A percentile compares a stretch with the other conserved stretches of the same genome.
Evolutionary conservation across 2,888 invertebrate species (phyloP).

Genomic region (Unio pictorum): DNA sequence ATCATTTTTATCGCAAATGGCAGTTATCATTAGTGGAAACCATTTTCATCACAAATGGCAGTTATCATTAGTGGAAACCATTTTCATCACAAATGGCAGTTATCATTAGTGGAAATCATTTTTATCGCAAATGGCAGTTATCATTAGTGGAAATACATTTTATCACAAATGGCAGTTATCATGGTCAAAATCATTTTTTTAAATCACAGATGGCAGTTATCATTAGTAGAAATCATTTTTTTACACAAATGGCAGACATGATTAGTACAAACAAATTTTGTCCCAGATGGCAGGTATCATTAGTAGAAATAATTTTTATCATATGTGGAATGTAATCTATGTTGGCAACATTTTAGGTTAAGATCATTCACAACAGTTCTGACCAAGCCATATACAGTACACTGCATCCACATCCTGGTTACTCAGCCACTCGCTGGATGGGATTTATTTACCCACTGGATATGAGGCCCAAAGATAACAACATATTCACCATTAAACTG

Average conservation of each 20-base stretch:
- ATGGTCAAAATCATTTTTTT: too few species aligned
- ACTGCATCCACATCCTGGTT: conserved; percentile 60
- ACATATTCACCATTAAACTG: conserved; percentile 8
- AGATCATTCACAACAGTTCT: conserved; percentile 88
- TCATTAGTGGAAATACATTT: too few species aligned
- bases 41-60: too few species aligned
- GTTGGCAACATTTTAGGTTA: conserved; percentile 72
- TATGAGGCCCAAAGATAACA: conserved; percentile 24
- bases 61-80: neutral
- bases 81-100: neutral
- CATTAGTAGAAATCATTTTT: too few species aligned
- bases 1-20: too few species aligned
- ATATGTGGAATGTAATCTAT: neutral
- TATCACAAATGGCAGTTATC: too few species aligned
- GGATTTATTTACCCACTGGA: conserved; percentile 87
- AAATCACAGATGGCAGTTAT: too few species aligned
- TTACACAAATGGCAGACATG: too few species aligned
- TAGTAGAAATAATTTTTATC: neutral
- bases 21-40: too few species aligned
- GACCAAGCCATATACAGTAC: conserved; percentile 82
- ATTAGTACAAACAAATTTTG: too few species aligned
- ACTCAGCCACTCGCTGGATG: conserved; percentile 68
- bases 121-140: too few species aligned
- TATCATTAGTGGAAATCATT: neutral
- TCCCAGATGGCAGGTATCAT: too few species aligned